These are phyloP conservation scores for Paracanthobrama guichenoti DNA, from an alignment of 2,113 vertebrate species.

Conservation along the genomic window DNA sequence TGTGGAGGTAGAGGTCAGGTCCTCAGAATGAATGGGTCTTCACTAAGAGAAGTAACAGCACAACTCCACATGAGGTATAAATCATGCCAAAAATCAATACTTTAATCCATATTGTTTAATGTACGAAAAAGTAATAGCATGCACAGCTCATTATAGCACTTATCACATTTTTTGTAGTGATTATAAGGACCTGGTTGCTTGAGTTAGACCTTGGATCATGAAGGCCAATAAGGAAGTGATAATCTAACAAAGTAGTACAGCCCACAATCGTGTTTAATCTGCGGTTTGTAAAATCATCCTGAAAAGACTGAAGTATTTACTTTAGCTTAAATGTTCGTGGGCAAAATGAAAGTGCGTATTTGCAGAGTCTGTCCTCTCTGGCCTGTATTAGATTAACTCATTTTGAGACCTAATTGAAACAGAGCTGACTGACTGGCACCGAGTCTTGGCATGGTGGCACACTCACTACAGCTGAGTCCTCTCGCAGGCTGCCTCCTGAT, in stretches of 20 bases:
- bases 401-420: slow-evolving; percentile 25
- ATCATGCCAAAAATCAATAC: background rate
- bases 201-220: background rate
- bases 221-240: background rate
- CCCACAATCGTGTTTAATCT: background rate
- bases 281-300: background rate
- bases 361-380: background rate
- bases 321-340: background rate
- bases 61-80: background rate
- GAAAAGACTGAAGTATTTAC: background rate
- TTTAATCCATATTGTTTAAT: background rate
- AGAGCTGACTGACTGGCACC: slow-evolving; percentile 34
- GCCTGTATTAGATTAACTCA: slow-evolving; percentile 33
- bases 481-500: background rate
- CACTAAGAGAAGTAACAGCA: background rate
- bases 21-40: background rate
- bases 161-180: background rate
- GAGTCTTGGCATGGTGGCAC: slow-evolving; percentile 12
- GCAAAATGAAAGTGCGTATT: background rate
- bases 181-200: background rate
- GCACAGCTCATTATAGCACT: background rate
- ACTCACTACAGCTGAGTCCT: slow-evolving; percentile 31
- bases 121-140: background rate
- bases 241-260: background rate
- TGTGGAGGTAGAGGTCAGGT: background rate